Base-by-base conservation (phyloP, 2,113 vertebrate species). In the Natator depressus region DNA sequence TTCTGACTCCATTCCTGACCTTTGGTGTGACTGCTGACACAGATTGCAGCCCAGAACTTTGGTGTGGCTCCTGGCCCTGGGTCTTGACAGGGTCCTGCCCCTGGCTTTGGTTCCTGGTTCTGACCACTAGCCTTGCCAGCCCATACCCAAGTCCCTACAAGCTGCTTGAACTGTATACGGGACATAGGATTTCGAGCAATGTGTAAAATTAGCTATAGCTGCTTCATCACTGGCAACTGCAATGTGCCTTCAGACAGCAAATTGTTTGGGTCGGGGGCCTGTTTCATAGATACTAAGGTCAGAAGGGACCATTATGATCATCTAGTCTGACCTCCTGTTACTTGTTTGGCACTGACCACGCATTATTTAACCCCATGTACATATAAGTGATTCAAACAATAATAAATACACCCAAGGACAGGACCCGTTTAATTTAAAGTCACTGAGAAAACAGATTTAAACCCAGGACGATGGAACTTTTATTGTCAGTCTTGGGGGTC, bases 401-500 rank as follows among this genome's bases (percentile, higher is more conserved):
- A 76, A 46, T 38, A 72, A 76, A 46, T 20, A 25, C 38, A 76
- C 20, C 38, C 72, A 46, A 46, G 3, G 10, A 13, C 10, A 76
- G 72, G 19, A n/a, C 5, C n/a, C 87, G 92, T 95, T 93, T 96
- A 89, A 93, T 59, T 69, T 51, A 92, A 93, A 97, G 91, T 91
- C 91, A 91, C 92, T 80, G 93, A 95, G 88, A 81, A 59, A 85
- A 88, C 95, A 93, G 69, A 95, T 95, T 95, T 95, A 95, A 97
- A 88, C 84, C 79, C 50, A 72, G 49, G 90, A 91, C 93, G 85
- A 84, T 94, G 94, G 11, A 11, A 3, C 38, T 14, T 76, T 76
- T 3, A 69, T 27, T 85, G 94, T 96, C n/a, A 11, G 53, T 55
- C 35, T 6, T 83, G 83, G 89, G 94, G 94, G 86, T 85, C 93